Evolutionary conservation across 2,797 vertebrate genomes (phyloP).

Genomic region (Enteromius radiatus): DNA sequence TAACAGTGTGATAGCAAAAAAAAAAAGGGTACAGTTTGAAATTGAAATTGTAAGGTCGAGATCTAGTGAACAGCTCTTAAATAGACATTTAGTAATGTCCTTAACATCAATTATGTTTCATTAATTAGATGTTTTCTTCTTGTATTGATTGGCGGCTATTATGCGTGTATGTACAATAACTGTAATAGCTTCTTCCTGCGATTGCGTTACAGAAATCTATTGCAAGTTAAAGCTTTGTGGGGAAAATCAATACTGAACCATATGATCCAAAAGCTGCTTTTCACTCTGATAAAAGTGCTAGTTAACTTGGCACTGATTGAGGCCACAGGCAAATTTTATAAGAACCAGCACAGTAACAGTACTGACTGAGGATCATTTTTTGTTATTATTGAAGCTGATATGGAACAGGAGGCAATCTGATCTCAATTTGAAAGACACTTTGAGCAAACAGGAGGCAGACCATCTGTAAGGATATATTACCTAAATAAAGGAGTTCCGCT

Average conservation of each 20-base stretch:
- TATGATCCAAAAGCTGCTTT: constrained; percentile 19
- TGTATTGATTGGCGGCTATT: constrained; percentile 38
- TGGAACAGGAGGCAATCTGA: constrained; percentile 30
- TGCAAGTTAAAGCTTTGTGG: constrained; percentile 41
- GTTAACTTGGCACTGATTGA: constrained; percentile 24
- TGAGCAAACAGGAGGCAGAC: constrained; percentile 8
- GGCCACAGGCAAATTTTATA: background rate
- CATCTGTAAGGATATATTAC: constrained; percentile 30
- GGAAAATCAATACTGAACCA: constrained; percentile 36
- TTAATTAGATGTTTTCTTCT: constrained; percentile 44
- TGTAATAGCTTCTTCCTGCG: constrained; percentile 41
- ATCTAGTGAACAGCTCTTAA: constrained; percentile 20
- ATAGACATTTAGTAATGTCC: constrained; percentile 22
- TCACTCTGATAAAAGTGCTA: constrained; percentile 24
- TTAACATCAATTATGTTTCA: constrained; percentile 42
- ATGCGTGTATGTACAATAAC: constrained; percentile 26
- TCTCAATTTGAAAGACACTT: constrained; percentile 1
- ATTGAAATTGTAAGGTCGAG: background rate
- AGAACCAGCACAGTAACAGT: background rate
- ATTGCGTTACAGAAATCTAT: constrained; percentile 44
- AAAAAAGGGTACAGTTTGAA: constrained; percentile 11
- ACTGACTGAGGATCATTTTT: constrained; percentile 8
- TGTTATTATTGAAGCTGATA: constrained; percentile 14
- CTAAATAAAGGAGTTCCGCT: background rate
- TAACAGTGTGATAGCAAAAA: background rate